Percentiles rank a stretch among this genome's conserved stretches.
Evolutionary conservation across 2,888 invertebrate species (phyloP).

Genomic region (Bellardia pandia): DNA sequence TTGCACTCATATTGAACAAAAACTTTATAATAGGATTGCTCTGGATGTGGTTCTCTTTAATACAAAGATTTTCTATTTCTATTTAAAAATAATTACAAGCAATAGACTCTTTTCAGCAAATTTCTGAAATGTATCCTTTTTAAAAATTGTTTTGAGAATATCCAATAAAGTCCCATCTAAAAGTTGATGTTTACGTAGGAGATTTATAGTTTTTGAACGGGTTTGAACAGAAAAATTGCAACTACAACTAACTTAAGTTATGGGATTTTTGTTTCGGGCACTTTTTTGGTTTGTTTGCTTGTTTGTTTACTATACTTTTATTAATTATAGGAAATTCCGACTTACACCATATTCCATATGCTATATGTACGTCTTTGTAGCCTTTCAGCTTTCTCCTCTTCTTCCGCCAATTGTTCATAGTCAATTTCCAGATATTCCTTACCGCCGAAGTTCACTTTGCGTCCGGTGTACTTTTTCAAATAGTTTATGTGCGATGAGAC

Average conservation of each 20-base stretch:
- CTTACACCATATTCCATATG: slow-evolving; percentile 83
- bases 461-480: slow-evolving; percentile 82
- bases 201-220: not conserved
- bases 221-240: not conserved
- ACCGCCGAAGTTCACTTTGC: slow-evolving; percentile 82
- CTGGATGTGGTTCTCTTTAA: too few relatives aligned
- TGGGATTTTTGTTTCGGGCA: slow-evolving; percentile 2
- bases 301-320: slow-evolving; percentile 3
- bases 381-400: slow-evolving; percentile 77
- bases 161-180: too few relatives aligned
- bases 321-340: slow-evolving; percentile 14
- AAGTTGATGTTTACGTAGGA: not conserved
- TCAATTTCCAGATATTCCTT: slow-evolving; percentile 84
- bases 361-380: slow-evolving; percentile 80
- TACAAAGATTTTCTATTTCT: too few relatives aligned
- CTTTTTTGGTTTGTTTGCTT: not conserved
- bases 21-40: too few relatives aligned
- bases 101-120: too few relatives aligned
- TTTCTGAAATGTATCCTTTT: too few relatives aligned
- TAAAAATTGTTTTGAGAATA: too few relatives aligned
- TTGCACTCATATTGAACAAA: too few relatives aligned
- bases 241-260: not conserved
- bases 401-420: slow-evolving; percentile 83
- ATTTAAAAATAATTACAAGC: too few relatives aligned
- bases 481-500: slow-evolving; percentile 83